A percentile compares a stretch with the other conserved stretches of the same genome.
phyloP scores from a whole-genome alignment of 53 echinoderm and acorn worm species.

The Crossaster papposus region DNA sequence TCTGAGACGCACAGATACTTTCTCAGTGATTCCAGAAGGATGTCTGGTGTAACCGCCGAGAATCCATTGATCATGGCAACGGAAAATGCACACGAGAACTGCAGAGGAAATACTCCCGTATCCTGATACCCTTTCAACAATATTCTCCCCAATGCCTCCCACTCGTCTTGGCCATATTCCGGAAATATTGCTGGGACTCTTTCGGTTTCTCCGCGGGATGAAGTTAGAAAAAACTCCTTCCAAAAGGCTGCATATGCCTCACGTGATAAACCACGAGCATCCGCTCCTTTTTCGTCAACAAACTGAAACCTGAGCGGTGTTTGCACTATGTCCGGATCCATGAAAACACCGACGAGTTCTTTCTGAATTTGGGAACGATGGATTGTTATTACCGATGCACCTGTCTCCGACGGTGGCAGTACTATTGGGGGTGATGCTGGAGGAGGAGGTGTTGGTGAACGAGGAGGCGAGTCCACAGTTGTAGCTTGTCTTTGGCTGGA shows the following conservation, averaged over 20 bases:
- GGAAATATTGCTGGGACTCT: slow-evolving; percentile 17
- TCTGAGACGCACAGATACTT: no score
- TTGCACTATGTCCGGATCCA: slow-evolving; percentile 26
- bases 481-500: background rate
- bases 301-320: slow-evolving; percentile 1
- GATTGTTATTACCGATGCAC: background rate
- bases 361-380: background rate
- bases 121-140: no score
- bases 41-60: no score
- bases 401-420: background rate
- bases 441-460: slow-evolving; percentile 16
- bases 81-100: no score
- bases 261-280: slow-evolving; percentile 20
- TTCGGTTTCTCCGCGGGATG: slow-evolving; percentile 20
- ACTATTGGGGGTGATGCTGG: no score
- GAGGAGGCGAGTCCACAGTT: background rate
- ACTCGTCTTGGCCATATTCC: slow-evolving; percentile 37
- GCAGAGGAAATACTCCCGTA: no score
- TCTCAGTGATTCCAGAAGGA: no score
- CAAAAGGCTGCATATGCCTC: slow-evolving; percentile 45
- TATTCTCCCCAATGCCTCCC: slow-evolving; percentile 38
- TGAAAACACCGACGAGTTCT: slow-evolving; percentile 5
- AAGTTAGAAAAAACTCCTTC: slow-evolving; percentile 45
- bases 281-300: slow-evolving; percentile 27
- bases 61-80: no score